Conservation (phyloP, 2,888 invertebrate genomes). For the Cheilosia vernalis region DNA sequence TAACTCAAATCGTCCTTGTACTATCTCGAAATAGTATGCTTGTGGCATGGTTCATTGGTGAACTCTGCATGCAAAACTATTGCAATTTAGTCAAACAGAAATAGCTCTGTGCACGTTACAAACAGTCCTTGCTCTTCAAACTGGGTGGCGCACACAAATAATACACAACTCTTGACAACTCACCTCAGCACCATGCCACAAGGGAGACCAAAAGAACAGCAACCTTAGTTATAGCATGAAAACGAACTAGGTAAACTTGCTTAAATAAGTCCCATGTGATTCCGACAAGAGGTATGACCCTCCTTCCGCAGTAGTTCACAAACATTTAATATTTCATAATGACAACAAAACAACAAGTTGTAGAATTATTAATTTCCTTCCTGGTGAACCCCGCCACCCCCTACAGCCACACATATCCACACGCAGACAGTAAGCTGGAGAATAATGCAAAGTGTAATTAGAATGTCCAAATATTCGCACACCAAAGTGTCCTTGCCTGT, state of each 20-base stretch:
- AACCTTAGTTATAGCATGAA: conserved; percentile 34
- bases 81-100: conserved; percentile 38
- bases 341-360: conserved; percentile 66
- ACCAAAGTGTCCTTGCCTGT: conserved; percentile 49
- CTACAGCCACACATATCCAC: not conserved
- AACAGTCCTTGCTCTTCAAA: conserved; percentile 6
- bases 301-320: conserved; percentile 22
- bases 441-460: conserved; percentile 72
- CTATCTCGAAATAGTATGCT: not conserved
- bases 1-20: conserved; percentile 24
- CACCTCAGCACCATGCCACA: not conserved
- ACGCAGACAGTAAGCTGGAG: not conserved
- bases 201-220: conserved; percentile 1
- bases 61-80: conserved; percentile 28
- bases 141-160: conserved; percentile 5
- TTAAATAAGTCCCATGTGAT: conserved; percentile 34
- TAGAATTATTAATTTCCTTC: conserved; percentile 54
- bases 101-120: conserved; percentile 5
- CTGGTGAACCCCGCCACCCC: not conserved
- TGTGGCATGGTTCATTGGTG: conserved; percentile 15
- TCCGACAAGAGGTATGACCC: conserved; percentile 6
- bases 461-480: conserved; percentile 76
- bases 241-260: conserved; percentile 42
- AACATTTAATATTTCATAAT: conserved; percentile 47
- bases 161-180: conserved; percentile 16